Evolutionary conservation across 2,888 invertebrate species (phyloP), one percentile per base, ranked within the genome.

Genomic region (Hololepta plana): DNA sequence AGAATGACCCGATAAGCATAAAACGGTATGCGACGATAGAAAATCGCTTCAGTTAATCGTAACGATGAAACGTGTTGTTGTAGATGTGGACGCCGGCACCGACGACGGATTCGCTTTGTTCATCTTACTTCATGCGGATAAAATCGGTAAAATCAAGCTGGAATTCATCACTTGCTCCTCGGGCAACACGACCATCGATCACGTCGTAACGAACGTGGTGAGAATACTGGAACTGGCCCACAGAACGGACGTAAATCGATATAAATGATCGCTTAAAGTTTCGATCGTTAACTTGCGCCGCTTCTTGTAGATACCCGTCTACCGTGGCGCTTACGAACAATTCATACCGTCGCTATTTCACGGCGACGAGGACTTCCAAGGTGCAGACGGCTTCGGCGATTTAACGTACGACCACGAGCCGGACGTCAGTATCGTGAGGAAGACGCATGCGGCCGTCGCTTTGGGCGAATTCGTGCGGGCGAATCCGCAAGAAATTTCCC

Each of bases 361-460:
- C 42, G 1, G 7, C 17, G 8, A 20, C 9, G 21, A 16, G 8
- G 46, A 42, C 1, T 38, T 61, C 38, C 66, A 68, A 41, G 81
- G 80, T 0, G 40, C 43, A n/a, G 79, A 81, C 47, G 81, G 80
- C 2, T 63, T 81, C 30, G 77, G 77, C 2, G 75, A 77, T 43
- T 53, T 59, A 6, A 53, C 28, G 15, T 23, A 36, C 12, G 31
- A 34, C 7, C 24, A 13, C 4, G 38, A 37, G 20, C 35, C 38
- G 5, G 38, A 51, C 32, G 12, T 41, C 13, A 38, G 35, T 9
- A 32, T 46, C 6, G 34, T 49, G 4, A 34, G 31, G 28, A 28
- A 37, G 9, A 28, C 29, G 30, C 39, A 40, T 15, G 77, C 74
- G 1, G 65, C 69, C 1, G 44, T 53, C 4, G 68, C 67, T 4